Base-by-base conservation (phyloP, 2,113 vertebrate species). In the Erythrolamprus reginae region DNA sequence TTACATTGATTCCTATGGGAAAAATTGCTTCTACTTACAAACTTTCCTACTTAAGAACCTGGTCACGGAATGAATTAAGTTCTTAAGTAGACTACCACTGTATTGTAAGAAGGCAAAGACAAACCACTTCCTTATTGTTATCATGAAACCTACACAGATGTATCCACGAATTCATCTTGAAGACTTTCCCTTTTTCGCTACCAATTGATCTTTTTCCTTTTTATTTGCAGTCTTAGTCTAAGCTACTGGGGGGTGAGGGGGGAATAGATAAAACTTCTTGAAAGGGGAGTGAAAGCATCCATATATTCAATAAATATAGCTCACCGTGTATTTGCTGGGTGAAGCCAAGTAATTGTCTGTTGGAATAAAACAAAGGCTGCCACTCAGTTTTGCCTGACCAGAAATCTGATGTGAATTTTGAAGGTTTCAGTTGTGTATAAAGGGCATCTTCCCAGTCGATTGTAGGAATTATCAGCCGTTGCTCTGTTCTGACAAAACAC, bases 401-500 rank as follows among this genome's bases (percentile, higher is more conserved):
- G 48, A 52, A 45, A 53, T 19, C 17, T 24, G 33, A 28, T 2
- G 24, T 5, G 19, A 48, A 13, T 56, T 24, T 53, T 90, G 33
- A 48, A 70, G 51, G 48, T 56, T 87, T 7, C 26, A 7, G 50
- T 87, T 5, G 21, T 77, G 33, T 42, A 19, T 42, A 38, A 55
- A 47, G 70, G 17, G 21, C 28, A 58, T 26, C 55, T 90, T 77
- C 33, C 58, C 58, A 83, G 28, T 45, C 17, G 23, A 82, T 51
- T 56, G 42, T 23, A 65, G 17, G 26, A 0, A 6, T 84, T 92
- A 91, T 28, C 61, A 90, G 82, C n/a, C 47, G 10, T 3, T n/a
- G 1, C 58, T 26, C 19, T 23, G 26, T 38, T 24, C 89, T 91
- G 89, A 87, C 70, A 92, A 88, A 92, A 91, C 90, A 51, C 84